phyloP scores from a whole-genome alignment of 2,888 invertebrate genomes.

The Oxyteleia sp. region DNA sequence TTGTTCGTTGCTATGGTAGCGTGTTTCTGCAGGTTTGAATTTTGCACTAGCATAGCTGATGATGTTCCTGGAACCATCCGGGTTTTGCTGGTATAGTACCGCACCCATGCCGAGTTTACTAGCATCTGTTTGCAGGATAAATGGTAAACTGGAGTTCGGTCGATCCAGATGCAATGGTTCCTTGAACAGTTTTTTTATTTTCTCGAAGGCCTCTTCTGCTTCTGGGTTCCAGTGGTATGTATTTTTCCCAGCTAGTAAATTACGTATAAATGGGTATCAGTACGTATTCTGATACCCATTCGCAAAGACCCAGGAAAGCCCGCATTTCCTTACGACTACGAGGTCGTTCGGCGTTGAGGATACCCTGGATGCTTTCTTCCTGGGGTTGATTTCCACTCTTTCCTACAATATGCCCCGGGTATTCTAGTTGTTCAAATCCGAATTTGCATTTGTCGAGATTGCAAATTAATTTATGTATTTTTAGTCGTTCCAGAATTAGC shows the following conservation, averaged over 20 bases:
- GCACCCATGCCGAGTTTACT: conserved; percentile 43
- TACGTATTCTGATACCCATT: conserved; percentile 7
- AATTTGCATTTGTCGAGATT: conserved; percentile 21
- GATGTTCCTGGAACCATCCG: conserved; percentile 1
- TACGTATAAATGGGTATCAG: too few species aligned
- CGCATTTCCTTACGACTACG: background rate
- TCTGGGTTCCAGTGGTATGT: too few species aligned
- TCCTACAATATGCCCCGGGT: conserved; percentile 11
- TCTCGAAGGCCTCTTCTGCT: too few species aligned
- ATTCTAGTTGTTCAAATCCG: conserved; percentile 5
- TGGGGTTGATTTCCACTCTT: background rate
- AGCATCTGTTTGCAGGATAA: conserved; percentile 38
- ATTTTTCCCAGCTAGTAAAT: too few species aligned
- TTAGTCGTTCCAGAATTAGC: conserved; percentile 70
- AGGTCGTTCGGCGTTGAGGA: background rate
- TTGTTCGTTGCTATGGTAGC: conserved; percentile 62
- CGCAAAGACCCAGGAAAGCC: background rate
- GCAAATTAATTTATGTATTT: background rate
- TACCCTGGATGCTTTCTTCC: conserved; percentile 2
- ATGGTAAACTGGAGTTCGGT: background rate
- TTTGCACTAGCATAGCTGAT: conserved; percentile 75
- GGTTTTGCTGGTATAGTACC: conserved; percentile 16
- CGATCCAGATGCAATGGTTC: background rate
- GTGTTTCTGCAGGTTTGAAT: conserved; percentile 36
- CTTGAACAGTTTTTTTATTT: background rate